Evolutionary conservation across 2,113 vertebrate genomes (phyloP).

Genomic region (Echinops telfairi): DNA sequence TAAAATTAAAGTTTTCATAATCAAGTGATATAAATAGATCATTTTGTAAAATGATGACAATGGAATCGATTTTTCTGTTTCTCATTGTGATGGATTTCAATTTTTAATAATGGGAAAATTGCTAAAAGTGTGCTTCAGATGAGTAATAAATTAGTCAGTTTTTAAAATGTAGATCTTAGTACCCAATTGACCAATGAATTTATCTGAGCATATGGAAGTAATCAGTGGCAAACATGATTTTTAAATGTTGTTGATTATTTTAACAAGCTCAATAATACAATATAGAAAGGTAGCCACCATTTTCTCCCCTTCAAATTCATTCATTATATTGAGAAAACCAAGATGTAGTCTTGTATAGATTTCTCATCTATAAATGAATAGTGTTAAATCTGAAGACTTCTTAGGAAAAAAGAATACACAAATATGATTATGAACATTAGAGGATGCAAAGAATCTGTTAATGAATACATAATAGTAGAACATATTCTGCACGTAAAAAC

Average conservation of each 20-base stretch:
- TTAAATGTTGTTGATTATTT: neutral
- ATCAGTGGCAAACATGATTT: neutral
- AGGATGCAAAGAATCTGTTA: neutral
- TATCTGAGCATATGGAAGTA: conserved; percentile 23
- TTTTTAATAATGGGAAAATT: conserved; percentile 23
- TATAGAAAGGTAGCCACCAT: neutral
- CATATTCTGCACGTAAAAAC: neutral
- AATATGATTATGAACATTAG: too few species aligned
- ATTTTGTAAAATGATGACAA: conserved; percentile 15
- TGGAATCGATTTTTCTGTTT: neutral
- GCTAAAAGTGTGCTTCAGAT: neutral
- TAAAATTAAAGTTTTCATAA: neutral
- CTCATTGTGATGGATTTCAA: neutral
- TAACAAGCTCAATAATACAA: neutral
- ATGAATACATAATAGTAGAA: neutral
- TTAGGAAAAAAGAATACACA: too few species aligned
- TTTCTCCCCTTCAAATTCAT: conserved; percentile 27
- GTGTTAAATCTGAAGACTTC: too few species aligned
- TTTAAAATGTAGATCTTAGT: neutral
- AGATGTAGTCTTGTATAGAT: too few species aligned
- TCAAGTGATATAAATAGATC: neutral
- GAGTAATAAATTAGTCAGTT: neutral
- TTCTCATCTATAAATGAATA: too few species aligned
- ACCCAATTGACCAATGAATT: conserved; percentile 30
- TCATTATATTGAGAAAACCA: neutral